Percentiles rank a stretch among this genome's conserved stretches.
These are phyloP conservation scores for Labeo catla DNA, from an alignment of 2,113 vertebrate genomes.

Conservation along the genomic window DNA sequence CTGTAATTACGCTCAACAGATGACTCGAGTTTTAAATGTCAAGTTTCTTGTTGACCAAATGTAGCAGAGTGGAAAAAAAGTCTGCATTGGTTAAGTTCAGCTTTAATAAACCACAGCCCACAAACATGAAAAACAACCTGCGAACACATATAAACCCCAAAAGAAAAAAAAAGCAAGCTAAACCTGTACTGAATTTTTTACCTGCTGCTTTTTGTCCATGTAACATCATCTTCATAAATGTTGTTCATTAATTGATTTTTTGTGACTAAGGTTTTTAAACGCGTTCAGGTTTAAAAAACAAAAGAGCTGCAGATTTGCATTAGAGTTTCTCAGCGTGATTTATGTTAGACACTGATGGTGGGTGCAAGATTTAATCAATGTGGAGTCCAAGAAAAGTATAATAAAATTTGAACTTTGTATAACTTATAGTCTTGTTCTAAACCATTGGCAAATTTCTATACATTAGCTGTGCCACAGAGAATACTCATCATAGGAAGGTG, in stretches of 20 bases:
- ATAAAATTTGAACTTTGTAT: not conserved
- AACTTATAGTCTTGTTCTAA: not conserved
- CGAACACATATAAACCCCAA: not conserved
- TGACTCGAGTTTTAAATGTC: slow-evolving; percentile 54
- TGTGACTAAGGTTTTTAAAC: not conserved
- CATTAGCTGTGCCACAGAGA: not conserved
- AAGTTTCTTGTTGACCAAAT: slow-evolving; percentile 53
- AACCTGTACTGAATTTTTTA: not conserved
- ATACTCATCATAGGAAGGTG: not conserved
- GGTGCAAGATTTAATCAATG: not conserved
- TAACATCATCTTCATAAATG: not conserved
- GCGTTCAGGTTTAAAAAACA: not conserved
- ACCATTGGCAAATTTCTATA: not conserved
- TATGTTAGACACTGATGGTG: not conserved
- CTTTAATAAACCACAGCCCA: slow-evolving; percentile 59
- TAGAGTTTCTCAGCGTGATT: not conserved
- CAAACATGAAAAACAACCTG: slow-evolving; percentile 26
- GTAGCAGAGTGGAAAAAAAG: not conserved
- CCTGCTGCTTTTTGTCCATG: not conserved
- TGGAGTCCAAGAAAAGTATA: not conserved
- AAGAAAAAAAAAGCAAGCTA: not conserved
- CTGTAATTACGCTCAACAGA: not conserved
- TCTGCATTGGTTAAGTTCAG: slow-evolving; percentile 12
- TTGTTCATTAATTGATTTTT: not conserved
- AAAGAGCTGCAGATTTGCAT: not conserved